Percentiles rank a stretch among this genome's conserved stretches.
Conservation (phyloP, 2,113 vertebrate species). For the Notechis scutatus region DNA sequence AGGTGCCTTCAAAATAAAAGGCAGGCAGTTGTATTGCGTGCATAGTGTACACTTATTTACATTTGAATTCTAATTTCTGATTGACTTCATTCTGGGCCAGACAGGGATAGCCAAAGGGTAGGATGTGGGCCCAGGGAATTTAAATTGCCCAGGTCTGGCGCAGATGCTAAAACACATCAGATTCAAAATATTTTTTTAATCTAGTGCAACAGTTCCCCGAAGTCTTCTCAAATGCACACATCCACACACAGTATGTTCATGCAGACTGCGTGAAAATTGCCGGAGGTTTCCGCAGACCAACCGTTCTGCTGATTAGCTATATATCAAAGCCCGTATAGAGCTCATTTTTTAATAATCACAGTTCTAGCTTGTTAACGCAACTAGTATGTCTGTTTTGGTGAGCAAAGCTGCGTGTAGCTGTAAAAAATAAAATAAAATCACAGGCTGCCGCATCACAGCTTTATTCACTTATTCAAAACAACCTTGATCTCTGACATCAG, state of each 20-base stretch:
- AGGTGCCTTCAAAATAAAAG: neutral
- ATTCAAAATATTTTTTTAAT: neutral
- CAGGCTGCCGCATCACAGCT: neutral
- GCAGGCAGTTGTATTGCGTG: neutral
- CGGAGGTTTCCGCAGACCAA: neutral
- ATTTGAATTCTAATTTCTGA: neutral
- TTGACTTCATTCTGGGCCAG: neutral
- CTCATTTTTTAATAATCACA: neutral
- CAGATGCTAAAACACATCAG: neutral
- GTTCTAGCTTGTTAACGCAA: neutral
- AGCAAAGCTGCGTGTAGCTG: neutral
- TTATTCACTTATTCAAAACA: neutral
- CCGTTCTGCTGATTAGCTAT: neutral
- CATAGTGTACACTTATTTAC: neutral
- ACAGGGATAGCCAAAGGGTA: neutral
- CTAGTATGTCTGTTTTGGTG: neutral
- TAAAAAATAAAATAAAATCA: neutral
- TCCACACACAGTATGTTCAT: neutral
- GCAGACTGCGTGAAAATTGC: neutral
- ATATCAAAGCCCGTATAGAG: neutral
- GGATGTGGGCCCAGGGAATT: neutral
- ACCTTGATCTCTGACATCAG: neutral
- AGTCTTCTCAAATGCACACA: neutral
- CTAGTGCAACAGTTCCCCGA: neutral
- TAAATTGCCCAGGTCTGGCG: neutral